Conservation (phyloP, 92 coral and sea anemone species). For the Virgularia gustaviana region DNA sequence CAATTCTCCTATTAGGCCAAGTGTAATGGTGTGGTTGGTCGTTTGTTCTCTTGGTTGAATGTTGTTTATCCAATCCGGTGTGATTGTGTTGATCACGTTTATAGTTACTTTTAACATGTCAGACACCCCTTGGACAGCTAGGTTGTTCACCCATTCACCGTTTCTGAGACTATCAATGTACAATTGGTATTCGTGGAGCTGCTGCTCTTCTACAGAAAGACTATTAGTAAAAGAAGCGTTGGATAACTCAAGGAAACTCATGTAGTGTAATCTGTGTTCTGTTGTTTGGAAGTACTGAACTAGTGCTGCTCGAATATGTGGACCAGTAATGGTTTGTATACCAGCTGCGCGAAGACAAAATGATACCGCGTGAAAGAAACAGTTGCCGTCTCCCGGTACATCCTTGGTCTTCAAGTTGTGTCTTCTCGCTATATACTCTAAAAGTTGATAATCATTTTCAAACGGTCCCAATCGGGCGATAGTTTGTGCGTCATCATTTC, state of each 20-base stretch:
- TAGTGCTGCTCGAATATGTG: not conserved
- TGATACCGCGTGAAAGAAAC: constrained; percentile 18
- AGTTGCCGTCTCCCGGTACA: not conserved
- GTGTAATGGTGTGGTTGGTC: not conserved
- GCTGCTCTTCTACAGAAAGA: not conserved
- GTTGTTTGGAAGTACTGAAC: no score
- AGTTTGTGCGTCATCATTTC: not conserved
- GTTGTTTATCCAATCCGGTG: not conserved
- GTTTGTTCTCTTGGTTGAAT: not conserved
- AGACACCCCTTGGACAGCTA: constrained; percentile 2
- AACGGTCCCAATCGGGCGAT: not conserved
- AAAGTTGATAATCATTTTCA: not conserved
- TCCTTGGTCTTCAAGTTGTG: constrained; percentile 1
- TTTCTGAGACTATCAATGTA: not conserved
- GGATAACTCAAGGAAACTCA: not conserved
- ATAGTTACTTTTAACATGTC: constrained; percentile 7
- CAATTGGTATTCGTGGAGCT: not conserved
- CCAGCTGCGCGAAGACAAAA: constrained; percentile 22
- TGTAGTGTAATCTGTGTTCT: not conserved
- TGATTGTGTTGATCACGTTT: not conserved
- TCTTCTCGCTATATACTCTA: not conserved
- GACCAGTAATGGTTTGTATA: no score
- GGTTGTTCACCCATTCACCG: constrained; percentile 20
- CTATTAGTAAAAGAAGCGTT: not conserved
- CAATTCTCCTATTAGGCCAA: not conserved